Percentiles rank a stretch among this genome's conserved stretches.
Evolutionary conservation across 2,113 vertebrate genomes (phyloP).

Genomic region (Anoplopoma fimbria): DNA sequence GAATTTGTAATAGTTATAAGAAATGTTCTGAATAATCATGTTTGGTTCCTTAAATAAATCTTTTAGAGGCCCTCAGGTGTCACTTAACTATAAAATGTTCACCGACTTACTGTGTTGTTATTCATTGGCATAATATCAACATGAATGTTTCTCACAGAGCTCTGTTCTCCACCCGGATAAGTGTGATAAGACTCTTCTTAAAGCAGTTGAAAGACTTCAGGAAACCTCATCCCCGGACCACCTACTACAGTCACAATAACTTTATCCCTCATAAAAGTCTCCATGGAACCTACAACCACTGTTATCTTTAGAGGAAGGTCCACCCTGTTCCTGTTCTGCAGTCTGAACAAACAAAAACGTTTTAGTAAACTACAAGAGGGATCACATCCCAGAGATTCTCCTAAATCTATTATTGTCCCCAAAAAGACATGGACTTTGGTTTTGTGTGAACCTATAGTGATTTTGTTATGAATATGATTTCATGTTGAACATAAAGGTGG

Average conservation of each 20-base stretch:
- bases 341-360: conserved; percentile 60
- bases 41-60: background rate
- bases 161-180: background rate
- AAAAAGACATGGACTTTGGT: background rate
- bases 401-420: background rate
- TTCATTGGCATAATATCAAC: background rate
- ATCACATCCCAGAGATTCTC: conserved; percentile 1
- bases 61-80: background rate
- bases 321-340: conserved; percentile 77
- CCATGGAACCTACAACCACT: conserved; percentile 24
- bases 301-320: conserved; percentile 72
- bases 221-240: conserved; percentile 50
- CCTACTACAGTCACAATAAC: conserved; percentile 27
- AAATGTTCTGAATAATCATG: background rate
- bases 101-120: background rate
- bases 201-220: conserved; percentile 23
- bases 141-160: conserved; percentile 8
- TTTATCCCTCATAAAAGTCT: background rate
- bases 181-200: conserved; percentile 20
- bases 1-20: background rate
- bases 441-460: background rate
- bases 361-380: conserved; percentile 30
- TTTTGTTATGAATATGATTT: background rate
- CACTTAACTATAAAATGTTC: background rate
- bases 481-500: background rate